Percentiles rank a stretch among this genome's conserved stretches.
phyloP scores from a whole-genome alignment of 2,888 invertebrate genomes.

The Caenorhabditis sp. region DNA sequence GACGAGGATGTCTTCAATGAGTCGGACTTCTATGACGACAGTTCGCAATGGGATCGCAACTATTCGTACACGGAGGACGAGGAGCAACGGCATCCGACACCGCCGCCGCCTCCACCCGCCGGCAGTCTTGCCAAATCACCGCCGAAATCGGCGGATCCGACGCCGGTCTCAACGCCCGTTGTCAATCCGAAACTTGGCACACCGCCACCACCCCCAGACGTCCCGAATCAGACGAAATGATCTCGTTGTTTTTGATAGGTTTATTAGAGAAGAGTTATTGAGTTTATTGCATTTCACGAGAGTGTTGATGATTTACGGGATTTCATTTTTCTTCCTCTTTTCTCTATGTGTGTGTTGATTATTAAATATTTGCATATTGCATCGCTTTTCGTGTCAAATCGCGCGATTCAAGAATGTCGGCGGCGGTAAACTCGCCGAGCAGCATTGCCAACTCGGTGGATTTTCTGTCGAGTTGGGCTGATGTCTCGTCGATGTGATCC shows the following conservation, averaged over 20 bases:
- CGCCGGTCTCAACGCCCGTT: neutral
- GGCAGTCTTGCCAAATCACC: neutral
- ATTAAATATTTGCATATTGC: neutral
- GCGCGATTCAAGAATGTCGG: conserved; percentile 57
- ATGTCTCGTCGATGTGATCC: conserved; percentile 17
- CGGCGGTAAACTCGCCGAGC: conserved; percentile 52
- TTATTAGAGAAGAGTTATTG: neutral
- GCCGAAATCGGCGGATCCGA: neutral
- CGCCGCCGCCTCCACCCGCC: neutral
- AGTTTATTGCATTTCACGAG: neutral
- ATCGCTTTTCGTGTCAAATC: conserved; percentile 45
- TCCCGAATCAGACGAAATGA: neutral
- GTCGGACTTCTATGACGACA: neutral
- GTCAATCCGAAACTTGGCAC: neutral
- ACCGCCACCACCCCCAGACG: too few species aligned
- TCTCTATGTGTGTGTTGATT: neutral
- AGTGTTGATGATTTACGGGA: neutral
- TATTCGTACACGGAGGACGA: neutral
- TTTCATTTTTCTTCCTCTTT: neutral
- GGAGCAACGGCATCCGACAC: neutral
- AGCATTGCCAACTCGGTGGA: conserved; percentile 25
- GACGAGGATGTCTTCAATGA: conserved; percentile 32
- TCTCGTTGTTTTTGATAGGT: neutral
- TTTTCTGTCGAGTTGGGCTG: conserved; percentile 9
- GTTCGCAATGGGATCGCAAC: neutral